Evolutionary conservation across 2,888 invertebrate species (phyloP).

Genomic region (Hypena proboscidalis): DNA sequence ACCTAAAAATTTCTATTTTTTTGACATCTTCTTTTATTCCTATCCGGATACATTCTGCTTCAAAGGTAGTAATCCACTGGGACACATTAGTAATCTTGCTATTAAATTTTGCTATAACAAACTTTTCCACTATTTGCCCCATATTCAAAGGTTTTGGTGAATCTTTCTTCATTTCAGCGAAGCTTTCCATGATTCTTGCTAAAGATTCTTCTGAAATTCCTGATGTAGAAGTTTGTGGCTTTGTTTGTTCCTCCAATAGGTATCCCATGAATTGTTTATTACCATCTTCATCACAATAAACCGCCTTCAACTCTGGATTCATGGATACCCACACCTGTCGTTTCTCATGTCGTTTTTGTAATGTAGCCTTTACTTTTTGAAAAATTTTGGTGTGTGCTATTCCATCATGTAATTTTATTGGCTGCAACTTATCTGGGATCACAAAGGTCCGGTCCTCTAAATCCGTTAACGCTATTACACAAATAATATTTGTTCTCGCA

Average conservation of each 20-base stretch:
- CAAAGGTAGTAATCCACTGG: constrained; percentile 28
- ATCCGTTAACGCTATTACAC: constrained; percentile 34
- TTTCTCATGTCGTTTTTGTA: no score
- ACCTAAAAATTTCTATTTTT: constrained; percentile 23
- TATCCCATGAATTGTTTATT: constrained; percentile 35
- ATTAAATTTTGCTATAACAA: constrained; percentile 19
- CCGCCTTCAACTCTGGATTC: no score
- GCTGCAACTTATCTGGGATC: no score
- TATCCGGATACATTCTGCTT: constrained; percentile 24
- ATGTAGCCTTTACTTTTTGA: no score
- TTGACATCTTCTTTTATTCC: constrained; percentile 19
- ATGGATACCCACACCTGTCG: no score
- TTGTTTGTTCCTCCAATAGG: constrained; percentile 21
- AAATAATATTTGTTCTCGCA: constrained; percentile 31
- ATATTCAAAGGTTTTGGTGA: not conserved
- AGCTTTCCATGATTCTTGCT: not conserved
- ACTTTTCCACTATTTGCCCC: not conserved
- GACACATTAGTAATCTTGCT: constrained; percentile 19
- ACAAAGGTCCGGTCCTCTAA: no score
- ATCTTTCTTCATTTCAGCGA: constrained; percentile 1
- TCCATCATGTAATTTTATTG: no score
- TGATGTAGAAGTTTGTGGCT: not conserved
- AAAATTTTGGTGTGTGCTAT: no score
- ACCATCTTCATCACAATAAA: constrained; percentile 35
- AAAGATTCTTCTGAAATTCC: not conserved